These are phyloP conservation scores for Zosterops japonicus DNA, from an alignment of 2,113 vertebrate genomes.

Conservation along the genomic window DNA sequence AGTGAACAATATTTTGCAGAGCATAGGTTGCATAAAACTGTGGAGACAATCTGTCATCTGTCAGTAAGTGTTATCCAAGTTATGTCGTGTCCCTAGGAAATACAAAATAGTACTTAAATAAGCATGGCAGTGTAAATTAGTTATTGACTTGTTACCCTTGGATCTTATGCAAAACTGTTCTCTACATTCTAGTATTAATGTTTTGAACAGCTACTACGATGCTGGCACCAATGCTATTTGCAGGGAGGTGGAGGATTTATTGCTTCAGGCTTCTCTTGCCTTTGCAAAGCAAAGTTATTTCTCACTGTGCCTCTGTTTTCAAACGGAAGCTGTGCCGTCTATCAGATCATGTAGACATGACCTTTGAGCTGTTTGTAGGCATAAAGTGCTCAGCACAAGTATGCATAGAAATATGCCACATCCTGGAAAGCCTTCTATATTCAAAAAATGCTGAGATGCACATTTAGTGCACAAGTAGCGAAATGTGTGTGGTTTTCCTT, in stretches of 20 bases:
- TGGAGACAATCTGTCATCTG: background rate
- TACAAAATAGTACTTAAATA: background rate
- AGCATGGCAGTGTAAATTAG: background rate
- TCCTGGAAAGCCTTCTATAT: background rate
- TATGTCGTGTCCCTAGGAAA: background rate
- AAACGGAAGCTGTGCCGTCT: background rate
- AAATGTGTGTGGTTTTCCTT: background rate
- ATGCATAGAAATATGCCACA: background rate
- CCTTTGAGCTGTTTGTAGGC: background rate
- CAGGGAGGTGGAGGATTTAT: background rate
- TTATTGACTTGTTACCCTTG: background rate
- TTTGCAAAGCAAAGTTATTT: background rate
- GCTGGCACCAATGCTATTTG: background rate
- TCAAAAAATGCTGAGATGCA: background rate
- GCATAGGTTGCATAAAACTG: background rate
- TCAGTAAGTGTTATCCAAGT: background rate
- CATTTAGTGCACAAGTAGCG: background rate
- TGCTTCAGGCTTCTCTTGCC: background rate
- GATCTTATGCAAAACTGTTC: background rate
- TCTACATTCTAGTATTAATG: background rate
- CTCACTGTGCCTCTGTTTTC: background rate
- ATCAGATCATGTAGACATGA: background rate
- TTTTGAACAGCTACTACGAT: background rate
- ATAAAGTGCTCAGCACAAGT: background rate
- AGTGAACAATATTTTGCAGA: background rate